Conservation (phyloP, 2,888 invertebrate species). For the Eristalinus sepulchralis region DNA sequence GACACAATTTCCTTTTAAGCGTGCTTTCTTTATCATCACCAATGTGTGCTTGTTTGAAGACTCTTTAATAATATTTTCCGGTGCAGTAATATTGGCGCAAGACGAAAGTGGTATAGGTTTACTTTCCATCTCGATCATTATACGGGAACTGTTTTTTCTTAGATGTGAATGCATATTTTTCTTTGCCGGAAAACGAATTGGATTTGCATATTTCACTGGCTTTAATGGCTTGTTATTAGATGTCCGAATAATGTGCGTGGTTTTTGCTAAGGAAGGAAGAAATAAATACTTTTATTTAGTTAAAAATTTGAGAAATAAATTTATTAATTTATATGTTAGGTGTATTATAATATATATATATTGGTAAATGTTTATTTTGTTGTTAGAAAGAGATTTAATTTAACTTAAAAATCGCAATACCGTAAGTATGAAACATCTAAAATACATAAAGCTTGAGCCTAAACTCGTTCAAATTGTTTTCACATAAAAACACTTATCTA, state of each 20-base stretch:
- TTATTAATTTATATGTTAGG: not conserved
- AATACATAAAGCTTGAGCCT: no score
- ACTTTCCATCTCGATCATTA: not conserved
- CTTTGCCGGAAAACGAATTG: constrained; percentile 8
- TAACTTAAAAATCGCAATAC: no score
- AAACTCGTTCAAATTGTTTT: no score
- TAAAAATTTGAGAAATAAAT: not conserved
- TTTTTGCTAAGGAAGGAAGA: not conserved
- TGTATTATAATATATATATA: not conserved
- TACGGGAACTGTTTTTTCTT: not conserved
- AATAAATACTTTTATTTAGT: not conserved
- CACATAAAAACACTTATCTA: no score
- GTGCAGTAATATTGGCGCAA: constrained; percentile 63
- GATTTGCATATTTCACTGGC: not conserved
- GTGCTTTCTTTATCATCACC: constrained; percentile 76
- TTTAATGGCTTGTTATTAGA: not conserved
- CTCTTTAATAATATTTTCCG: constrained; percentile 76
- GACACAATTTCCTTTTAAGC: constrained; percentile 79
- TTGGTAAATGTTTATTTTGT: no score
- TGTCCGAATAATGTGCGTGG: not conserved
- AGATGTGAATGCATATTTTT: not conserved
- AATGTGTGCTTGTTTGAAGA: constrained; percentile 77
- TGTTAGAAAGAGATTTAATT: no score
- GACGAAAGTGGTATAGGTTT: constrained; percentile 47
- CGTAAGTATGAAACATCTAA: no score